Base-by-base conservation (phyloP, 2,797 vertebrate genomes). In the Psittacula derbiana region DNA sequence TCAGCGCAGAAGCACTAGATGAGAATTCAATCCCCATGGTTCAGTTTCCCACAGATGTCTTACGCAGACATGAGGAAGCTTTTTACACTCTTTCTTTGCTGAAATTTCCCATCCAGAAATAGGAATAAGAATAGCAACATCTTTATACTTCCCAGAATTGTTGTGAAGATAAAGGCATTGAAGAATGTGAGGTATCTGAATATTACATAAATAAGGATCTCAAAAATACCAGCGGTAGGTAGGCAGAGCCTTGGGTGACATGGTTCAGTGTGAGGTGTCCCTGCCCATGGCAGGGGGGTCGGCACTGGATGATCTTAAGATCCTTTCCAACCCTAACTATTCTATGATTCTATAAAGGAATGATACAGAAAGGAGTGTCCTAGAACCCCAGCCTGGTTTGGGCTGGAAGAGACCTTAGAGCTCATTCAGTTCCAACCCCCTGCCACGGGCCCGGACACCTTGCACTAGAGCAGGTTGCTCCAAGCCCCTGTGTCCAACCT, bases 141-240 rank as follows among this genome's bases (percentile, higher is more conserved):
- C 43, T 75, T 47, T 20, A 13, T n/a, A 50, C 5, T 64, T 58
- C 9, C n/a, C 18, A 0, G 1, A 16, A 23, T 5, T 55, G 20
- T 16, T 70, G 20, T 44, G 46, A 73, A 79, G 44, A 50, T 24
- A 70, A 53, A 50, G 13, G 8, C 17, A 70, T 9, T 2, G 1
- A 70, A 43, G 38, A 61, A 70, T 5, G 7, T 50, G 58, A 70
- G 49, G 8, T n/a, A 12, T 25, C 40, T 58, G 30, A 52, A 33
- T 38, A 74, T 36, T 46, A 24, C 19, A 53, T n/a, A 64, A 73
- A 61, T 4, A 6, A 28, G 40, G 40, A 43, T 53, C 23, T 66
- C 57, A 88, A 41, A 55, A 88, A 46, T 38, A 28, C 16, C 57
- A n/a, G 13, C 10, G n/a, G 43, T 10, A 47, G 5, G 4, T 2